Evolutionary conservation across 2,888 invertebrate species (phyloP).

Genomic region (Zaprionus obscuricornis): DNA sequence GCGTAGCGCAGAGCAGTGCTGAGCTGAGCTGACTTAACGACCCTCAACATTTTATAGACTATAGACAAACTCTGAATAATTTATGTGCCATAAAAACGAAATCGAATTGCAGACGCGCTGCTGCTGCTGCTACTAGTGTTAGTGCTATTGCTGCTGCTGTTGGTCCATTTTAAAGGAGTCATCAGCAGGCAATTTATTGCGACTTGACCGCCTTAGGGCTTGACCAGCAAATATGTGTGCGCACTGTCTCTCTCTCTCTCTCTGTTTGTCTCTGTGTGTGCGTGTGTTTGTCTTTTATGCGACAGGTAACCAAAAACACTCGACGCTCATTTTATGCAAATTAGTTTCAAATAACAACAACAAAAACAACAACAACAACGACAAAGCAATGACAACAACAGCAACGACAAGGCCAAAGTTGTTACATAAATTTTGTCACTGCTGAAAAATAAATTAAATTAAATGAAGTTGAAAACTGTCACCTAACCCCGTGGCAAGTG

Average conservation of each 20-base stretch:
- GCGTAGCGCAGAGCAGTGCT: conserved; percentile 28
- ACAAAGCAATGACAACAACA: too few species aligned
- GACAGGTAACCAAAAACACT: conserved; percentile 58
- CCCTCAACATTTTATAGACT: conserved; percentile 71
- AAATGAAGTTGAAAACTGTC: conserved; percentile 73
- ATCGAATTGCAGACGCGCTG: conserved; percentile 63
- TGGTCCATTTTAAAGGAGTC: conserved; percentile 62
- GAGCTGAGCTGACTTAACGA: conserved; percentile 55
- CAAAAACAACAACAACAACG: conserved; percentile 5
- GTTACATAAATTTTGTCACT: conserved; percentile 68
- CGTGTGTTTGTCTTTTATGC: conserved; percentile 28
- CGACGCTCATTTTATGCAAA: conserved; percentile 67
- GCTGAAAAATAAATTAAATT: conserved; percentile 77
- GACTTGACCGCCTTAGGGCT: conserved; percentile 47
- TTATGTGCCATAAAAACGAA: conserved; percentile 73
- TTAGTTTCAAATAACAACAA: conserved; percentile 67
- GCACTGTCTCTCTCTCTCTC: too few species aligned
- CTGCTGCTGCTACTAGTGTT: background rate
- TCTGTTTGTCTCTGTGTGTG: too few species aligned
- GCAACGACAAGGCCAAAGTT: conserved; percentile 56
- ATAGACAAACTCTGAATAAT: conserved; percentile 74
- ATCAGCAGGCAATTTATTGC: conserved; percentile 74
- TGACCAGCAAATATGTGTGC: conserved; percentile 36
- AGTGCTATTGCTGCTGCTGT: too few species aligned
- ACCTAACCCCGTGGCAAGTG: background rate